Evolutionary conservation across 1,140 invertebrate species (phyloP), one percentile per base, ranked within the genome.

Genomic region (Drosophila suzukii): DNA sequence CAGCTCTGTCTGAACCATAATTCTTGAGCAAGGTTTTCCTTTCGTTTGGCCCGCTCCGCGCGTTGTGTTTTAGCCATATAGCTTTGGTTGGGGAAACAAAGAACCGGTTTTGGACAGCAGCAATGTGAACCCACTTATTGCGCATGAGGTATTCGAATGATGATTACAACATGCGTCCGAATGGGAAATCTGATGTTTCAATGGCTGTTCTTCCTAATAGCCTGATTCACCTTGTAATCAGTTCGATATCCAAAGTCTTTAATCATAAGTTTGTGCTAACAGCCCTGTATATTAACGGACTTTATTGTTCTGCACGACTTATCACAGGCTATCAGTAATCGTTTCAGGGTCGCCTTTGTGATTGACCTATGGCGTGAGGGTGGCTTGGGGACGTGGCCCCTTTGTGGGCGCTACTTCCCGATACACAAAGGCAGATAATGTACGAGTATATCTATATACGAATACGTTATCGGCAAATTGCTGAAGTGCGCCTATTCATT

Each of bases 21-120:
- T 75, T 75, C 61, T 66, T 75, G 41, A 47, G 72, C 61, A 75
- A 75, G 54, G 59, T 75, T 75, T 75, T 75, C 61, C 61, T 67
- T 75, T 75, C 49, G 54, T 47, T 75, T 53, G 47, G 15, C 11
- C 24, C 32, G 17, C 13, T 49, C 51, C 57, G 36, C 15, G 34
- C 41, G 27, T 49, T 38, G 36, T 12, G n/a, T 54, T 43, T 63
- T 43, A n/a, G 34, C 50, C 50, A 53, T 67, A 39, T 3, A 47
- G 13, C 43, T 62, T 56, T 39, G 38, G 11, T 17, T 63, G 17
- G 36, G 59, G 32, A 36, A 68, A 75, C 15, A 36, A 15, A 51
- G 38, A 75, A 76, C 73, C 54, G 73, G 73, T 75, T 75, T 75
- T 58, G 20, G 27, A 36, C 73, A 50, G 44, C 60, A 38, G 30